Base-by-base conservation (phyloP, 2,113 vertebrate species). In the Grus americana region DNA sequence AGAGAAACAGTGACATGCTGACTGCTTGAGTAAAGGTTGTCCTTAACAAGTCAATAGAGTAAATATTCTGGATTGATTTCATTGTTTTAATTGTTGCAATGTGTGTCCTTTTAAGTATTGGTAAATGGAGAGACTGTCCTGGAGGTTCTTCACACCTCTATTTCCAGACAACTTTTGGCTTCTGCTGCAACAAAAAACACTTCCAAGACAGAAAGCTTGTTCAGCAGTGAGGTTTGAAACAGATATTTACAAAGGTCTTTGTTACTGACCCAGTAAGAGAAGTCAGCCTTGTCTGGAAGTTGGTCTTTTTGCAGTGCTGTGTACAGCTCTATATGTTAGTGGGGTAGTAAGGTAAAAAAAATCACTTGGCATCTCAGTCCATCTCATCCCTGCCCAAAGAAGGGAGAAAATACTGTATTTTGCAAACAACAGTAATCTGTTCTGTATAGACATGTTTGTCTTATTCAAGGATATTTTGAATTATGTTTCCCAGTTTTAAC, bases 21-120 rank as follows among this genome's bases (percentile, higher is more conserved):
- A 75, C 46, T 83, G 49, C 62, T 90, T 85, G 40, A 85, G 58
- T 90, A 91, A 91, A 95, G 94, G 78, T 92, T 21, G 1, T 88
- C 85, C 61, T 83, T 86, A 73, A 71, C 23, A 67, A 83, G 85
- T 94, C 93, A 75, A 88, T 90, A 90, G 68, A 95, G 81, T 93
- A 95, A 95, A 96, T 95, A 93, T 94, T 95, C 79, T 73, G 55
- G 66, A 95, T 94, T 94, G 74, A 94, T 92, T 90, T 89, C 11
- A 49, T 90, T 91, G 85, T 90, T 95, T 93, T 88, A 93, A 91
- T 89, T 95, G 94, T 96, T 88, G 74, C 84, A 82, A 46, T 44
- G 32, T 75, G 12, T 82, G 81, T 92, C 66, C 74, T 95, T 90
- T 73, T 75, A 92, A 93, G 38, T 90, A 44, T 88, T 70, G 81